Conservation (phyloP, 1,140 invertebrate genomes). For the Sipha flava region DNA sequence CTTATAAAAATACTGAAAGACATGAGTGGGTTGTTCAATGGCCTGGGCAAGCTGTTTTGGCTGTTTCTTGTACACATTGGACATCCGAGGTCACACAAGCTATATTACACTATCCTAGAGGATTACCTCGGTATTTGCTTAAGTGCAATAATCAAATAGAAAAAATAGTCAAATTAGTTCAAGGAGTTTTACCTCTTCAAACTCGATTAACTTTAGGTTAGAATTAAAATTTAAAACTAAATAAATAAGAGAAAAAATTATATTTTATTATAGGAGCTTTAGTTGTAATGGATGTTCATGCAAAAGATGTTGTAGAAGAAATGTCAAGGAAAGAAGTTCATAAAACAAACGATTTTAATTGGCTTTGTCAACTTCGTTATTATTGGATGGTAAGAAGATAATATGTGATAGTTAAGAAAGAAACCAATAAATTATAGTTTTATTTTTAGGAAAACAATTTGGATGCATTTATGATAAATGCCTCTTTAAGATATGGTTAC, state of each 20-base stretch:
- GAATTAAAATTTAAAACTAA: constrained; percentile 34
- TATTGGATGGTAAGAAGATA: constrained; percentile 74
- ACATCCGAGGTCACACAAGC: constrained; percentile 73
- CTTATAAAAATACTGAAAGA: constrained; percentile 57
- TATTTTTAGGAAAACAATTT: constrained; percentile 54
- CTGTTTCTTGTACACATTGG: constrained; percentile 81
- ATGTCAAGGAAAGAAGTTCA: constrained; percentile 60
- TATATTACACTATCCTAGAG: constrained; percentile 50
- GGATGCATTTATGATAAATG: constrained; percentile 85
- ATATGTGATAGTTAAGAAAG: neutral
- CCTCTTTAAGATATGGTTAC: constrained; percentile 81
- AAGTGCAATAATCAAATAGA: constrained; percentile 62
- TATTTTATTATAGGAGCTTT: constrained; percentile 56
- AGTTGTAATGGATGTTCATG: constrained; percentile 87
- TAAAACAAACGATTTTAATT: constrained; percentile 75
- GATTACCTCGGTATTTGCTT: constrained; percentile 50
- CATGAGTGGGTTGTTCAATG: constrained; percentile 77
- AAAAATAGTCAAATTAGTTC: constrained; percentile 76
- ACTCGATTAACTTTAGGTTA: constrained; percentile 81
- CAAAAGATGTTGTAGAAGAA: constrained; percentile 70
- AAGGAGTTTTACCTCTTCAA: constrained; percentile 75
- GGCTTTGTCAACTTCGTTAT: constrained; percentile 85
- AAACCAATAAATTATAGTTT: neutral
- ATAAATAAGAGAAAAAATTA: neutral
- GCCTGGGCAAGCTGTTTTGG: constrained; percentile 82